Base-by-base conservation (phyloP, 2,113 vertebrate species). In the Colinus virginianus region DNA sequence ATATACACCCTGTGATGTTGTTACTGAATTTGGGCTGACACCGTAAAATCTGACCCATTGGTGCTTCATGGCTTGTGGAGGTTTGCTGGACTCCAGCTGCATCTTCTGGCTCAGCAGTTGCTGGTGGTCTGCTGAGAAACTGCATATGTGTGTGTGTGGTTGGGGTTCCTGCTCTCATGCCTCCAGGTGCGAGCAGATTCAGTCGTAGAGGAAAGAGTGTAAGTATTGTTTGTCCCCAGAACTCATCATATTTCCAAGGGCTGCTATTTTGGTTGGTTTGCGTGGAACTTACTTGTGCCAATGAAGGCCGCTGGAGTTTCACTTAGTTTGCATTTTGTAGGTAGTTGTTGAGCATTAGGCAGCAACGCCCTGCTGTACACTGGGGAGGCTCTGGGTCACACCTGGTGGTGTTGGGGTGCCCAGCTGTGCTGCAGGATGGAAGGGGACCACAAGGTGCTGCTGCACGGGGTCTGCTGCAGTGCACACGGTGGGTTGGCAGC, bases 21-120 rank as follows among this genome's bases (percentile, higher is more conserved):
- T 56, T 72, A 55, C 81, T 61, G 90, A 76, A 63, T 80, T 87
- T 87, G 81, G 66, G 53, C 80, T 90, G 75, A 64, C 81, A 88
- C 53, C 30, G 2, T 89, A 94, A 94, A 91, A 76, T 76, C 74
- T 92, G 74, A 78, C 94, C 84, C 67, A 48, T 64, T 3, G 5
- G 58, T 84, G 74, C 67, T 90, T 63, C 75, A 75, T 51, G 6
- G 4, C 70, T 84, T 59, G 48, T 81, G 58, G 67, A 51, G 62
- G 26, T 43, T 84, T 92, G 66, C 89, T 87, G 87, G 49, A n/a
- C 88, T 92, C 56, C 94, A 95, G 84, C 89, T 95, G 85, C 62
- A 40, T 43, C 71, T 59, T 43, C 75, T 94, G 76, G 48, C 58
- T 90, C 72, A 67, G 22, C 67, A 70, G 45, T 88, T 85, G 51